Conservation (phyloP, 2,113 vertebrate species). For the Mirounga angustirostris region DNA sequence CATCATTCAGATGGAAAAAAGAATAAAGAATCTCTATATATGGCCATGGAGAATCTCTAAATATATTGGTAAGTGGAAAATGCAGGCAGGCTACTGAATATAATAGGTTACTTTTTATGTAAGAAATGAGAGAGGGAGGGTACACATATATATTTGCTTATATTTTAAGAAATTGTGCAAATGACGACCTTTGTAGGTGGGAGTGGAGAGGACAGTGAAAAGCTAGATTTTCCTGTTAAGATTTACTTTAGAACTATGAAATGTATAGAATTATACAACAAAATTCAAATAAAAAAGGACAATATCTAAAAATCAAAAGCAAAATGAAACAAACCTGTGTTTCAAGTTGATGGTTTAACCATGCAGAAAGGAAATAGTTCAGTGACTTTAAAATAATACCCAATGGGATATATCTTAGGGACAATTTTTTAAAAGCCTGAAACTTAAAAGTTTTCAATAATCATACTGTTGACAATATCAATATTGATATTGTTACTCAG, state of each 20-base stretch:
- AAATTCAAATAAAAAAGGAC: constrained; percentile 22
- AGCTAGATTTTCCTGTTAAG: not conserved
- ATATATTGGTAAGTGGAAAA: not conserved
- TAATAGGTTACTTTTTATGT: not conserved
- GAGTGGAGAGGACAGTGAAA: not conserved
- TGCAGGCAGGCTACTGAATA: not conserved
- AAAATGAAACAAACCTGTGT: constrained; percentile 25
- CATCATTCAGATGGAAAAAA: not conserved
- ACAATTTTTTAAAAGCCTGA: not conserved
- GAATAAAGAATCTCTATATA: not conserved
- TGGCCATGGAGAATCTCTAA: not conserved
- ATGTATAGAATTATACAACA: not conserved
- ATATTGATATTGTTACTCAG: not conserved
- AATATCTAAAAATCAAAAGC: constrained; percentile 3
- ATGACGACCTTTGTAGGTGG: not conserved
- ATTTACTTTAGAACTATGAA: constrained; percentile 36
- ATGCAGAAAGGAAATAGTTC: constrained; percentile 31
- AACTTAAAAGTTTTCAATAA: constrained; percentile 36
- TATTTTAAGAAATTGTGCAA: not conserved
- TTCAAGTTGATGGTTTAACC: constrained; percentile 28
- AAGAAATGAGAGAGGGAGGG: not conserved
- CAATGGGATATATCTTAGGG: not conserved
- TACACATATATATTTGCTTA: not conserved
- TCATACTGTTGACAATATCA: not conserved
- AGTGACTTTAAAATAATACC: constrained; percentile 16